Percentiles rank a stretch among this genome's conserved stretches.
Conservation (phyloP, 1,140 invertebrate species). For the Neodiprion fabricii region DNA sequence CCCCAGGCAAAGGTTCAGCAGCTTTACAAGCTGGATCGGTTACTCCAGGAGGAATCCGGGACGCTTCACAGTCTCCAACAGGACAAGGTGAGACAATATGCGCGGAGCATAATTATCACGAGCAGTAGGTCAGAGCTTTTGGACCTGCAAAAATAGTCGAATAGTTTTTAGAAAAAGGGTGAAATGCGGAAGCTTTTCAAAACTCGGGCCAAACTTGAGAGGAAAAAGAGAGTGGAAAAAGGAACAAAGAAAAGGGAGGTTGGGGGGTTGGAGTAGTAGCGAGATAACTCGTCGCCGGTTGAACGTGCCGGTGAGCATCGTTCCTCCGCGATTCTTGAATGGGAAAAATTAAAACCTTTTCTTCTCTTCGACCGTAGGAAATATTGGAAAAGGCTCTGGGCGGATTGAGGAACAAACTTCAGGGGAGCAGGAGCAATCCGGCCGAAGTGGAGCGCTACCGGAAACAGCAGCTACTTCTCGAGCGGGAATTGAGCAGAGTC, state of each 20-base stretch:
- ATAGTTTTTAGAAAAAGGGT: too few species aligned
- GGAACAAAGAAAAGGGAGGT: too few species aligned
- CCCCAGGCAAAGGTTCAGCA: conserved; percentile 79
- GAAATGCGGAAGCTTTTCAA: too few species aligned
- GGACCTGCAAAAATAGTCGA: too few species aligned
- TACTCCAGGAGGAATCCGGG: conserved; percentile 86
- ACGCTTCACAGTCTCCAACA: conserved; percentile 83
- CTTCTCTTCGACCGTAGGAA: conserved; percentile 62
- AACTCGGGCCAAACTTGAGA: too few species aligned
- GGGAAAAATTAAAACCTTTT: conserved; percentile 10
- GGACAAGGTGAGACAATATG: conserved; percentile 70
- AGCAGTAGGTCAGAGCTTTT: too few species aligned
- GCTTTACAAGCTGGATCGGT: conserved; percentile 82
- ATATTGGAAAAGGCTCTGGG: conserved; percentile 78
- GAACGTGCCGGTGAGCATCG: too few species aligned
- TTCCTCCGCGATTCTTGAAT: too few species aligned
- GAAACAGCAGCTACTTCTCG: conserved; percentile 76
- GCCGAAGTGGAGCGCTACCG: conserved; percentile 73
- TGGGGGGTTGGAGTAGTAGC: too few species aligned
- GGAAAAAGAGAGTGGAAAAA: too few species aligned
- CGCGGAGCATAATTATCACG: not conserved
- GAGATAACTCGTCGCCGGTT: too few species aligned
- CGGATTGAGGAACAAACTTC: conserved; percentile 71
- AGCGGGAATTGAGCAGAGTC: conserved; percentile 83
- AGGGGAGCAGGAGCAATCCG: conserved; percentile 66